phyloP scores from a whole-genome alignment of 2,888 invertebrate genomes.

The Sphecodes monilicornis region DNA sequence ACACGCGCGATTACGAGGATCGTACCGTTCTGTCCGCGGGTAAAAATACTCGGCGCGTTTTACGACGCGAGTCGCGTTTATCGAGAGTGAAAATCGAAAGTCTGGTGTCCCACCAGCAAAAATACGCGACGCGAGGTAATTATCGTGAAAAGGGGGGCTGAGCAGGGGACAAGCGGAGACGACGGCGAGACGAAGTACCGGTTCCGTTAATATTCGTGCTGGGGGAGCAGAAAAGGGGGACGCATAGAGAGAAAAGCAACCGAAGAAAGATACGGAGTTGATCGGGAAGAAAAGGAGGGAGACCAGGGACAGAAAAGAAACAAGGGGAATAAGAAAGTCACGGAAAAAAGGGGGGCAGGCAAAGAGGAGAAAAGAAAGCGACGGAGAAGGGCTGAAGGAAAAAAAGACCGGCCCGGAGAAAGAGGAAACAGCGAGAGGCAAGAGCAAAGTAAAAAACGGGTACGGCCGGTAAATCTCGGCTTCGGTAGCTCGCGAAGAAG shows the following conservation, averaged over 20 bases:
- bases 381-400: conserved; percentile 36
- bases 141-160: not conserved
- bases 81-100: conserved; percentile 13
- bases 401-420: conserved; percentile 26
- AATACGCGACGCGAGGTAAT: not conserved
- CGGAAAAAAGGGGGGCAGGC: not conserved
- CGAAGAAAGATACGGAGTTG: not conserved
- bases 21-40: not conserved
- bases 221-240: not conserved
- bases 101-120: not conserved
- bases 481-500: conserved; percentile 58
- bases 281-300: not conserved
- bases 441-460: conserved; percentile 57
- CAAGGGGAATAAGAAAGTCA: conserved; percentile 13
- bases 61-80: conserved; percentile 17
- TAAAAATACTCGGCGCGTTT: conserved; percentile 17
- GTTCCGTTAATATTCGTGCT: not conserved
- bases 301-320: conserved; percentile 25
- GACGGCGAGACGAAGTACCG: not conserved
- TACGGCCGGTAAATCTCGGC: conserved; percentile 69
- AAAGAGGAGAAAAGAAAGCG: conserved; percentile 44
- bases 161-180: not conserved
- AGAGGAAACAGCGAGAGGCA: conserved; percentile 31
- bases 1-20: not conserved
- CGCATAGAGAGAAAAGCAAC: not conserved